Base-by-base conservation (phyloP, 2,888 invertebrate species). In the Nemotelus pantherinus region DNA sequence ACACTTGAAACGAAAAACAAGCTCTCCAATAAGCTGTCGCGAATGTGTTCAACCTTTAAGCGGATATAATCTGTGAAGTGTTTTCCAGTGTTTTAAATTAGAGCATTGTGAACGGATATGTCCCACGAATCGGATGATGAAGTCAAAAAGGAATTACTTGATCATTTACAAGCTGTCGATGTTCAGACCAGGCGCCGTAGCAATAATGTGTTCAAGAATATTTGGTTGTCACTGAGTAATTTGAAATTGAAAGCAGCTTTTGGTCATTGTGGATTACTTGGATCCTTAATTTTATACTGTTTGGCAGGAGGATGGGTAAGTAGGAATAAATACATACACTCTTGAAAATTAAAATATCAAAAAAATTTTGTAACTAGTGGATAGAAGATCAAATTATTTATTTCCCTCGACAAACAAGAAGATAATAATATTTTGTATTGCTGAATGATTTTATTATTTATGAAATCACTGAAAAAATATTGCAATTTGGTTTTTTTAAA, bases 221-320 rank as follows among this genome's bases (percentile, higher is more conserved):
- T 71, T 9, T 75, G 75, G 39, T 71, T 77, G 65, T 78, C 88
- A 85, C 89, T 89, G 90, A 88, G 88, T 78, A 87, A 88, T 78
- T 88, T 91, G 82, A 89, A 91, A 83, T 89, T 93, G 71, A 91
- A 93, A 84, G 89, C 90, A 25, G 91, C 92, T 10, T 84, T 93
- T 71, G 92, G 93, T 77, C 95, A 95, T 82, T 88, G 93, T 75
- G 94, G 94, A 65, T 88, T 95, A 80, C 89, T 95, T 80, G 89
- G 94, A 68, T 92, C 93, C 0, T 89, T 95, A 76, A 93, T 93
- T 90, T 88, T 92, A 78, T 95, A 95, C 83, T 94, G 94, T 0
- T 92, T 91, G 48, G 91, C 92, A 71, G 95, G 95, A 76, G 95
- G 95, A 81, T 87, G 93, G 91, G 95, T 95, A 88, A 90, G 92